Evolutionary conservation across 2,888 invertebrate genomes (phyloP).

Genomic region (Dinocampus coccinellae): DNA sequence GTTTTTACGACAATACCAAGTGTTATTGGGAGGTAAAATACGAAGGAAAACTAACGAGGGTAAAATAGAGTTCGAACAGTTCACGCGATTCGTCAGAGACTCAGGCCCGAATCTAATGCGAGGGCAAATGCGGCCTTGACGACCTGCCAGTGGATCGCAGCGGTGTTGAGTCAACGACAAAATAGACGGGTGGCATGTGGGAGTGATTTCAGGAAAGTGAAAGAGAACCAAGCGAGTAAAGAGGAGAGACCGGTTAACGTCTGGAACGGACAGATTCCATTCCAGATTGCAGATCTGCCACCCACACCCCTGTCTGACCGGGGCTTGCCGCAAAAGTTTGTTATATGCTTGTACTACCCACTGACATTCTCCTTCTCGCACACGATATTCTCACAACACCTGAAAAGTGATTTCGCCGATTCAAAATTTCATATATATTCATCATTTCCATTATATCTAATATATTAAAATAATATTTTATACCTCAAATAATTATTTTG

Average conservation of each 20-base stretch:
- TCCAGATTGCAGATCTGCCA: constrained; percentile 67
- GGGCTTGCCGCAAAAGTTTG: constrained; percentile 47
- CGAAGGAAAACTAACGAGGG: constrained; percentile 14
- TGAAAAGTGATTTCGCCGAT: neutral
- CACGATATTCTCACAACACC: constrained; percentile 3
- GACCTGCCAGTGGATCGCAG: constrained; percentile 34
- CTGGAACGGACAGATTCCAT: constrained; percentile 69
- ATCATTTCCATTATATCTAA: too few relatives aligned
- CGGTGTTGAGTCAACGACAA: neutral
- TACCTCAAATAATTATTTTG: too few relatives aligned
- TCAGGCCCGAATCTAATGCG: constrained; percentile 41
- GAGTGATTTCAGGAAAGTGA: constrained; percentile 47
- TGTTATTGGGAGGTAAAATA: constrained; percentile 1
- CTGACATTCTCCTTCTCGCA: constrained; percentile 34
- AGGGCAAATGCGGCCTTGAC: constrained; percentile 36
- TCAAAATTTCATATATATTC: too few relatives aligned
- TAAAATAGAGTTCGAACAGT: constrained; percentile 44
- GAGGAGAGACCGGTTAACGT: constrained; percentile 55
- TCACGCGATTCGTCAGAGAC: constrained; percentile 41
- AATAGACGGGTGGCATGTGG: constrained; percentile 17
- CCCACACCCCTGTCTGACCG: constrained; percentile 62
- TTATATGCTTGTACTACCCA: constrained; percentile 38
- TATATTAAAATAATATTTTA: too few relatives aligned
- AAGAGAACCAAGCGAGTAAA: constrained; percentile 22
- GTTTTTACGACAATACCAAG: constrained; percentile 14